Percentiles rank a stretch among this genome's conserved stretches.
Conservation (phyloP, 2,797 vertebrate species). For the Balearica regulorum region DNA sequence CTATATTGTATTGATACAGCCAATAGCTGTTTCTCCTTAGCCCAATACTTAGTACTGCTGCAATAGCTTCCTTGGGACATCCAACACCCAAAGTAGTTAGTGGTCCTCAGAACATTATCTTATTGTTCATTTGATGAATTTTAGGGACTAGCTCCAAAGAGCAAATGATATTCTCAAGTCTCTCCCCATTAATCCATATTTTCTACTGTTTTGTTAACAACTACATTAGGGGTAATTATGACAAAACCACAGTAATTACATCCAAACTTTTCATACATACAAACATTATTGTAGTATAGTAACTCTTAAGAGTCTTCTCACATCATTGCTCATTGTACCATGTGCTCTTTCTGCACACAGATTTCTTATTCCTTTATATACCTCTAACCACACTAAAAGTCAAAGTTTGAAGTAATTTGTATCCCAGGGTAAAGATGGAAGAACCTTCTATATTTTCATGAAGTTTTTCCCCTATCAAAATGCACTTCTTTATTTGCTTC, state of each 20-base stretch:
- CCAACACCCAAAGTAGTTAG: background rate
- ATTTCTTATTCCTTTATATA: background rate
- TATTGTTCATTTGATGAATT: background rate
- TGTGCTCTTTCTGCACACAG: background rate
- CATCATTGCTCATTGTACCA: background rate
- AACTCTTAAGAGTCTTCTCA: background rate
- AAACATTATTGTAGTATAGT: background rate
- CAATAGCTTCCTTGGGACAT: background rate
- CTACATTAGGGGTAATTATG: background rate
- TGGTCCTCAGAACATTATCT: background rate
- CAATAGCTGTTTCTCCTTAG: background rate
- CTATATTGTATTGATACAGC: too few relatives aligned
- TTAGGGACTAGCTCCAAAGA: background rate
- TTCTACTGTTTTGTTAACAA: background rate
- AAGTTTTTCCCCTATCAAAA: background rate
- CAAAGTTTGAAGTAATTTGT: background rate
- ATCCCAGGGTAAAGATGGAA: background rate
- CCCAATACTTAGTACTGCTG: background rate
- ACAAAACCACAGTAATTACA: background rate
- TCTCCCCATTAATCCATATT: background rate
- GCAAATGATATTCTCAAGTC: background rate
- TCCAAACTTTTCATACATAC: background rate
- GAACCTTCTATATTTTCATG: background rate
- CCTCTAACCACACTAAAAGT: background rate
- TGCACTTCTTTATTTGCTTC: background rate